Conservation (phyloP, 2,797 vertebrate species). For the Hyperoplus lanceolatus region DNA sequence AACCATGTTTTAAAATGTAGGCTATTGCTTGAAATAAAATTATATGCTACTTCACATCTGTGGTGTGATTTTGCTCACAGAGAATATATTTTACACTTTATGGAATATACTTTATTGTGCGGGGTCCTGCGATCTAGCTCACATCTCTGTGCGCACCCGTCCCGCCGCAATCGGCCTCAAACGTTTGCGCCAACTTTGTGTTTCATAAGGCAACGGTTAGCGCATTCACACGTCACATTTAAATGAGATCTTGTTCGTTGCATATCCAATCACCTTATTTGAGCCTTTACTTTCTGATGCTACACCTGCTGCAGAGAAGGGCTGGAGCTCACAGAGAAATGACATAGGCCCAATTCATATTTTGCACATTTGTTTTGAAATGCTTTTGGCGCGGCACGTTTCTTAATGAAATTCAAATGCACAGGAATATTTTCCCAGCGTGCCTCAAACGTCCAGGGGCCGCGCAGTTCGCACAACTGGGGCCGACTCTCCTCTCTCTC, state of each 20-base stretch:
- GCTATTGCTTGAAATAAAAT: not conserved
- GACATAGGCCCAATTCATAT: not conserved
- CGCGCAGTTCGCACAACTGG: constrained; percentile 82
- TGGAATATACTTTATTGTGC: not conserved
- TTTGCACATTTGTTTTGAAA: constrained; percentile 21
- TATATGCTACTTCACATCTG: not conserved
- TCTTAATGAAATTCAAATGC: constrained; percentile 72
- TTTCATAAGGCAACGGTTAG: rapidly evolving
- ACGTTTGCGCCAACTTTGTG: constrained; percentile 34
- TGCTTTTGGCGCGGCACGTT: constrained; percentile 51
- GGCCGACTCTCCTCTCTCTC: constrained; percentile 84
- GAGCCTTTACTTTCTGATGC: not conserved
- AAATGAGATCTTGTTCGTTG: not conserved
- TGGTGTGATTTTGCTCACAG: not conserved
- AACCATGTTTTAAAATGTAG: not conserved
- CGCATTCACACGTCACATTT: not conserved
- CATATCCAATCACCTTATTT: constrained; percentile 7
- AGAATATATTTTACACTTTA: not conserved
- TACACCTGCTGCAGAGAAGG: constrained; percentile 32
- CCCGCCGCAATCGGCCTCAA: not conserved
- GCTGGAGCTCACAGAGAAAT: not conserved
- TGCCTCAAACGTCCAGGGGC: constrained; percentile 81
- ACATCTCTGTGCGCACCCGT: not conserved
- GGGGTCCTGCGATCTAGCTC: not conserved
- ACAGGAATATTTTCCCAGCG: constrained; percentile 73